Conservation (phyloP, 2,113 vertebrate species). For the Crypturellus undulatus region DNA sequence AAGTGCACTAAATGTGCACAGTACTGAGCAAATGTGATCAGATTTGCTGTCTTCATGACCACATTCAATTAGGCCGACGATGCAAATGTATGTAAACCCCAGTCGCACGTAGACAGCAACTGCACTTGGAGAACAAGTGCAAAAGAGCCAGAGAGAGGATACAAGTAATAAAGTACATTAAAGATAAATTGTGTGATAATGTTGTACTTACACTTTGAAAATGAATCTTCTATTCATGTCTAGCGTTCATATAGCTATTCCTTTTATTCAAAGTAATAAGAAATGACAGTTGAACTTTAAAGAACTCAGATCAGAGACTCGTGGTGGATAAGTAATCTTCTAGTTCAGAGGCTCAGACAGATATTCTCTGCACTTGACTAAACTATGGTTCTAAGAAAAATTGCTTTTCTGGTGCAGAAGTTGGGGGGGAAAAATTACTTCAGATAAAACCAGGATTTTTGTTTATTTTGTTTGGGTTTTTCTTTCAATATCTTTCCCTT, state of each 20-base stretch:
- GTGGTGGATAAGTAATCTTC: not conserved
- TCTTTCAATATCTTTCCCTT: not conserved
- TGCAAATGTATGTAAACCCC: not conserved
- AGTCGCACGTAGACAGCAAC: not conserved
- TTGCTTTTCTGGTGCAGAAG: not conserved
- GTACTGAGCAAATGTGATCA: not conserved
- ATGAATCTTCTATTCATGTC: not conserved
- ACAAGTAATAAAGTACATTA: not conserved
- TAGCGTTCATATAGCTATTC: not conserved
- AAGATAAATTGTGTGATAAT: not conserved
- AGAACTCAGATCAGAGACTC: not conserved
- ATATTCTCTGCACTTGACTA: not conserved
- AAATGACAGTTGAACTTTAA: constrained; percentile 11
- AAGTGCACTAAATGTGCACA: not conserved
- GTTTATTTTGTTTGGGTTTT: not conserved
- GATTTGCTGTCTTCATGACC: not conserved
- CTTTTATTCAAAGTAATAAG: constrained; percentile 9
- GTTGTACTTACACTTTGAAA: not conserved
- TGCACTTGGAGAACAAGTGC: not conserved
- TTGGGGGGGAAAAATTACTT: not conserved
- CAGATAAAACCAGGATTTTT: not conserved
- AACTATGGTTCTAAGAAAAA: not conserved
- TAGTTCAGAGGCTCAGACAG: not conserved
- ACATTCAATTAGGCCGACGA: not conserved
- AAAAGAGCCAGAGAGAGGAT: not conserved